Conservation (phyloP, 2,797 vertebrate species). For the Triplophysa bombifrons region DNA sequence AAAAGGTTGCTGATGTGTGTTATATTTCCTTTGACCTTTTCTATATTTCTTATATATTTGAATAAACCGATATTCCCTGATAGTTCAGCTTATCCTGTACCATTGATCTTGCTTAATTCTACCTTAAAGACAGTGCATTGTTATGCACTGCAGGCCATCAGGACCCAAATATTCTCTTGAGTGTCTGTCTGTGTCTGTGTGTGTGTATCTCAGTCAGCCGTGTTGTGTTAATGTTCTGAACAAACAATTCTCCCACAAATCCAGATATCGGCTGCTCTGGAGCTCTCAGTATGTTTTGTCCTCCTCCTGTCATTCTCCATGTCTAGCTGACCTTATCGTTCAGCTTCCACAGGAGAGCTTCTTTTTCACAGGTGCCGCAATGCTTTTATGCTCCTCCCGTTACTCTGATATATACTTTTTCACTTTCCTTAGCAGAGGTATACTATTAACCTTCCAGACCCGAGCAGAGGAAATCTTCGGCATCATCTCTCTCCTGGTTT, state of each 20-base stretch:
- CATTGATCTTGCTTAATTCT: too few species aligned
- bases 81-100: too few species aligned
- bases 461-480: neutral
- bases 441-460: conserved; percentile 5
- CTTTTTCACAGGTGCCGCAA: conserved; percentile 10
- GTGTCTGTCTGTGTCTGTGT: neutral
- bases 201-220: conserved; percentile 1
- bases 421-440: neutral
- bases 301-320: conserved; percentile 16
- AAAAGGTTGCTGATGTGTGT: too few species aligned
- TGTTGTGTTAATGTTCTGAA: neutral
- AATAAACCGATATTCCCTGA: too few species aligned
- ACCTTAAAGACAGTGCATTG: neutral
- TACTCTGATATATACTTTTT: conserved; percentile 14
- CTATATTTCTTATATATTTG: too few species aligned
- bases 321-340: conserved; percentile 23
- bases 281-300: conserved; percentile 22
- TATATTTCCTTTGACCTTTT: too few species aligned
- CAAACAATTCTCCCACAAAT: conserved; percentile 24
- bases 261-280: neutral
- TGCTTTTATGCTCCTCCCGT: conserved; percentile 10
- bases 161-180: neutral
- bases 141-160: neutral
- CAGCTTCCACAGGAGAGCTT: conserved; percentile 4
- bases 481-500: neutral